phyloP scores from a whole-genome alignment of 2,797 vertebrate genomes.

The Prionace glauca region DNA sequence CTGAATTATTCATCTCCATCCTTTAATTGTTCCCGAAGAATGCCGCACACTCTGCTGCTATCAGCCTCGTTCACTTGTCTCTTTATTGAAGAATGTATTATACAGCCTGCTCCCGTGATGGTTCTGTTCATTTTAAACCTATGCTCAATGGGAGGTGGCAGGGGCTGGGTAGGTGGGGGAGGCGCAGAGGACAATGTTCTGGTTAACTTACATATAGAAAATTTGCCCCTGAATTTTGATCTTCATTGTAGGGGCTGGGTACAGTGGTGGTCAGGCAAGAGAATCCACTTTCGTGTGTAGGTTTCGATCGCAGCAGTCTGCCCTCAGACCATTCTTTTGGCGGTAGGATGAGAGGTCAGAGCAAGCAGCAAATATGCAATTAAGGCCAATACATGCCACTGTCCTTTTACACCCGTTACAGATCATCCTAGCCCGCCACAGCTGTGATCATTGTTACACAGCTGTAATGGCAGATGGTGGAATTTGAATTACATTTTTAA shows the following conservation, averaged over 20 bases:
- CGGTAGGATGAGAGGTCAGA: too few species aligned
- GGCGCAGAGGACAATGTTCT: background rate
- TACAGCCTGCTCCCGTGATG: background rate
- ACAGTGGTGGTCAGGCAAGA: background rate
- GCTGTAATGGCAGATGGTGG: too few species aligned
- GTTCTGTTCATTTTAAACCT: background rate
- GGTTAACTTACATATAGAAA: background rate
- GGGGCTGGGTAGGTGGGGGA: too few species aligned
- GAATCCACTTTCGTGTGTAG: background rate
- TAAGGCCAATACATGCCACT: background rate
- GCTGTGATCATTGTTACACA: background rate
- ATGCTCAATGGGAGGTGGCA: too few species aligned
- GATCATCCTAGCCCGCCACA: too few species aligned
- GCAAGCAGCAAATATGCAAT: background rate
- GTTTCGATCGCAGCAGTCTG: background rate
- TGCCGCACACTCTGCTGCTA: slow-evolving; percentile 27
- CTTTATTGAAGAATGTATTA: background rate
- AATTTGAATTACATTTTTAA: too few species aligned
- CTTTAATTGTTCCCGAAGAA: slow-evolving; percentile 40
- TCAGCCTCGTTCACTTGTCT: slow-evolving; percentile 2
- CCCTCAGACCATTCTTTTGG: too few species aligned
- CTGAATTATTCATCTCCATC: slow-evolving; percentile 40
- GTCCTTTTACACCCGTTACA: background rate
- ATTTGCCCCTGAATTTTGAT: background rate
- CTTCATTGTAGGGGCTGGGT: too few species aligned